Conservation (phyloP, 2,888 invertebrate genomes). For the Chironomus tentans region DNA sequence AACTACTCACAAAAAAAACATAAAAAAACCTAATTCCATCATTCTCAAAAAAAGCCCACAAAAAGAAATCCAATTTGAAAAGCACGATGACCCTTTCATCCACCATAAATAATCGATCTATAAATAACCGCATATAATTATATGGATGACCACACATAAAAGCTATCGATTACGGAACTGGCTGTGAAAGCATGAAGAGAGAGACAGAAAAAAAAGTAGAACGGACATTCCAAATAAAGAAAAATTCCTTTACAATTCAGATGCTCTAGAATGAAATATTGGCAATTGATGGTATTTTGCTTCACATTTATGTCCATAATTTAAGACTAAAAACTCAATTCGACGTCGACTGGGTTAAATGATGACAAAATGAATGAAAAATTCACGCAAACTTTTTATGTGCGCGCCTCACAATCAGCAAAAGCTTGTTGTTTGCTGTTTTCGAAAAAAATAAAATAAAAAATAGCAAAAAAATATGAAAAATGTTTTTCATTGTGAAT, state of each 20-base stretch:
- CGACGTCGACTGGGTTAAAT: not conserved
- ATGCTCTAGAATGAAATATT: not conserved
- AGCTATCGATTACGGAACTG: too few relatives aligned
- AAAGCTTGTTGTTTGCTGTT: not conserved
- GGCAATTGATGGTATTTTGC: not conserved
- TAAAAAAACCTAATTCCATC: too few relatives aligned
- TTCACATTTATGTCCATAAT: not conserved
- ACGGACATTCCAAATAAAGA: not conserved
- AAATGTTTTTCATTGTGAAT: not conserved
- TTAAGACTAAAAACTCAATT: not conserved
- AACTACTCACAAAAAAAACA: too few relatives aligned
- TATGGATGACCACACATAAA: too few relatives aligned
- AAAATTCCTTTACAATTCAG: too few relatives aligned
- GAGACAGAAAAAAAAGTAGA: not conserved
- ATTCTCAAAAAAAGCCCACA: too few relatives aligned
- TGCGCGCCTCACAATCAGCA: too few relatives aligned
- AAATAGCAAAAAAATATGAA: not conserved
- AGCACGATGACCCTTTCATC: too few relatives aligned
- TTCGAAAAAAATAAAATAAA: not conserved
- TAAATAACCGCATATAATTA: too few relatives aligned
- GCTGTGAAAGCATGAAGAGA: not conserved
- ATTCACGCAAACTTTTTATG: not conserved
- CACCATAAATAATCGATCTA: too few relatives aligned
- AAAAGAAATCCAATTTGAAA: too few relatives aligned
- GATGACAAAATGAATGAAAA: not conserved